Evolutionary conservation across 2,113 vertebrate species (phyloP), one percentile per base, ranked within the genome.

Genomic region (Oncorhynchus gorbuscha): DNA sequence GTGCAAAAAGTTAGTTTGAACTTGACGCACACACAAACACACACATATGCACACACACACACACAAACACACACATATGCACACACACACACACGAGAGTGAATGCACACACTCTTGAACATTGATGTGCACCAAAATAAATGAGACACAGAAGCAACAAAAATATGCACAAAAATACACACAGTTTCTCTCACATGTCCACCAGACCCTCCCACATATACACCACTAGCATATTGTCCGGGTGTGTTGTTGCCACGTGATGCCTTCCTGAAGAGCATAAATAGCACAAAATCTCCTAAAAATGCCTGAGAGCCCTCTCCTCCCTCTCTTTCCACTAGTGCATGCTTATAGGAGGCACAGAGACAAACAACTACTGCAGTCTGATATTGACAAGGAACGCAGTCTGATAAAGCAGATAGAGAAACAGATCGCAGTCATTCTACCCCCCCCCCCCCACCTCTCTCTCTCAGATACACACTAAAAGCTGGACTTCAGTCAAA

Each of bases 31-130:
- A 69, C 70, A 65, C 69, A 68, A 48, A 45, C 49, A 22, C 66
- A 61, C 71, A 22, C 66, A n/a, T n/a, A n/a, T n/a, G n/a, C n/a
- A n/a, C n/a, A n/a, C n/a, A n/a, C n/a, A n/a, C n/a, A n/a, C n/a
- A n/a, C n/a, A n/a, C n/a, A 68, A 48, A 45, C 49, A 22, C 66
- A 61, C 71, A 28, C 35, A 75, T 30, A 69, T 69, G 75, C 32
- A 79, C 70, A 59, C 32, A 74, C 32, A 74, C 75, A 76, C 74
- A 67, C 68, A 83, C 51, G 67, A 71, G 49, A 71, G 49, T 39
- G 69, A 12, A 72, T 55, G 39, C 73, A 79, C 8, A 28, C 61
- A 69, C 58, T 55, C 14, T 16, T 16, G 14, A 51, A 51, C 49
- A 13, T 4, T 51, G 14, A 51, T 51, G 11, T 16, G 11, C 49